Evolutionary conservation across 1,140 invertebrate genomes (phyloP).

Genomic region (Proctacanthus coquilletti): DNA sequence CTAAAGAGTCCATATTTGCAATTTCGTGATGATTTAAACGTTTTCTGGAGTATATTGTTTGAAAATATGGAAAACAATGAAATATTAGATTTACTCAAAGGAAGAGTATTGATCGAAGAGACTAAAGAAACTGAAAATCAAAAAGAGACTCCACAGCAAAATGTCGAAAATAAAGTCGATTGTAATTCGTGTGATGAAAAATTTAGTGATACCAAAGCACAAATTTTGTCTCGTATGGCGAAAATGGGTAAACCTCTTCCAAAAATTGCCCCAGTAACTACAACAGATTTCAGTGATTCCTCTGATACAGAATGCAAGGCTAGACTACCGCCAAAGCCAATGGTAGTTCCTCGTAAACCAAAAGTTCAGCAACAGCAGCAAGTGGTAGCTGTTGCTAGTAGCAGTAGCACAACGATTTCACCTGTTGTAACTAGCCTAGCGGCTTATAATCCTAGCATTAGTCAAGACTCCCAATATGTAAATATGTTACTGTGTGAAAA

Average conservation of each 20-base stretch:
- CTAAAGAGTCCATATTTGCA: conserved; percentile 14
- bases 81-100: conserved; percentile 11
- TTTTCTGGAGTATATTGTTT: conserved; percentile 20
- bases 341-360: conserved; percentile 2
- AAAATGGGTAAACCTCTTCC: conserved; percentile 8
- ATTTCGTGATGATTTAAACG: conserved; percentile 14
- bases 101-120: background rate
- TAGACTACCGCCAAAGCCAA: conserved; percentile 8
- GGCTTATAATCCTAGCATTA: background rate
- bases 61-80: conserved; percentile 9
- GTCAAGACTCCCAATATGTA: conserved; percentile 1
- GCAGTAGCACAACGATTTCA: background rate
- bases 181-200: background rate
- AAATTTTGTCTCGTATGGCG: conserved; percentile 8
- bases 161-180: background rate
- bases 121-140: background rate
- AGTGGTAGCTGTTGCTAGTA: too few species aligned
- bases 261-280: conserved; percentile 1
- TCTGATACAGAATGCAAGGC: conserved; percentile 4
- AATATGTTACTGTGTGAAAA: conserved; percentile 8
- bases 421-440: background rate
- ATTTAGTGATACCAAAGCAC: background rate
- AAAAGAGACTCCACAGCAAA: background rate
- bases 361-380: background rate
- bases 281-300: conserved; percentile 5